These are phyloP conservation scores for Drosophila mayri DNA, from an alignment of 1,140 invertebrate species.

Conservation along the genomic window DNA sequence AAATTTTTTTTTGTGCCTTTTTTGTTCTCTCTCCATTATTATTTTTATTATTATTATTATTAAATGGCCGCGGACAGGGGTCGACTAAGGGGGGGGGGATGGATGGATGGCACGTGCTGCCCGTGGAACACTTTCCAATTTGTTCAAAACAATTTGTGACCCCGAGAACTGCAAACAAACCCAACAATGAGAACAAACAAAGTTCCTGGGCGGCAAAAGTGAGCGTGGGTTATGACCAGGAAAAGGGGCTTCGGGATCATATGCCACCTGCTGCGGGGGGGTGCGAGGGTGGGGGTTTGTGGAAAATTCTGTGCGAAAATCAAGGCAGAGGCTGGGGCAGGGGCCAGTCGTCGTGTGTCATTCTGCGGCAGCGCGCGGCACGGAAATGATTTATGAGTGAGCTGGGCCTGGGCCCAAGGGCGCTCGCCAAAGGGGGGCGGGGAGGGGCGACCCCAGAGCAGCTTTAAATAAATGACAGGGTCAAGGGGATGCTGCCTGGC, in stretches of 20 bases:
- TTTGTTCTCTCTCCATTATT: not conserved
- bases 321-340: conserved; percentile 1
- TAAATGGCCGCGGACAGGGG: conserved; percentile 62
- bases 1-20: not conserved
- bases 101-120: conserved; percentile 58
- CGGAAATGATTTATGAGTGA: conserved; percentile 77
- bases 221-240: conserved; percentile 5
- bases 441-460: conserved; percentile 23
- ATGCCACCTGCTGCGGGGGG: conserved; percentile 55
- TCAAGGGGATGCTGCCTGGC: conserved; percentile 22
- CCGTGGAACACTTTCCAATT: conserved; percentile 79
- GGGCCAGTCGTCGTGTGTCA: conserved; percentile 64
- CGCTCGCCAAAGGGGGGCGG: not conserved
- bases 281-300: not conserved
- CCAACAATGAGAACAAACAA: conserved; percentile 70
- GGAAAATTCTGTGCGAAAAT: conserved; percentile 3
- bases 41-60: conserved; percentile 69
- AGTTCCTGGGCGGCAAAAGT: conserved; percentile 13
- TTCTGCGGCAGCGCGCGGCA: conserved; percentile 76
- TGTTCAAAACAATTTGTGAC: conserved; percentile 81
- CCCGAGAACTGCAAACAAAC: conserved; percentile 59
- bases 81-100: not conserved
- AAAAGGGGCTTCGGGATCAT: conserved; percentile 17
- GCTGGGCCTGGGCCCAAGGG: conserved; percentile 14
- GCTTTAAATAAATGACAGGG: conserved; percentile 55